Conservation (phyloP, 2,888 invertebrate species). For the Chorisops tibialis region DNA sequence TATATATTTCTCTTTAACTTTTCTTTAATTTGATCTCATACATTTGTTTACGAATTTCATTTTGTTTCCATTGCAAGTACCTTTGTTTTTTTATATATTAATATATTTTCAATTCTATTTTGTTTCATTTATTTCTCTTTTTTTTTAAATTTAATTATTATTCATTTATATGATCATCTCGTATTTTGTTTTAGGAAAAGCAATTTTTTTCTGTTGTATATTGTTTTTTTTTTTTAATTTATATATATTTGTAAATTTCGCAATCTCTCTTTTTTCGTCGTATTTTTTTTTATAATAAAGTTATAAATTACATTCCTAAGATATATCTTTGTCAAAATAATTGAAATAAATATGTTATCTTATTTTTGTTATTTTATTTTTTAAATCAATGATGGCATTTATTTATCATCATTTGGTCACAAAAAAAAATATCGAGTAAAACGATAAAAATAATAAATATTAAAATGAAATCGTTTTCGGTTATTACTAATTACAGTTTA, state of each 20-base stretch:
- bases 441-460: too few species aligned
- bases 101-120: slow-evolving; percentile 14
- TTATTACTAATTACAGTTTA: too few species aligned
- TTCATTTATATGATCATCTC: slow-evolving; percentile 9
- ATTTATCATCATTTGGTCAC: too few species aligned
- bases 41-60: slow-evolving; percentile 2
- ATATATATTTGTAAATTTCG: background rate
- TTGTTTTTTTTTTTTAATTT: background rate
- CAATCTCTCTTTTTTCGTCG: too few species aligned
- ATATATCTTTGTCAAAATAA: too few species aligned
- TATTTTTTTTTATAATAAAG: too few species aligned
- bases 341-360: too few species aligned
- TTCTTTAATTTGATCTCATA: slow-evolving; percentile 18
- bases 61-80: background rate
- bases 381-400: too few species aligned
- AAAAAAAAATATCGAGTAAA: too few species aligned
- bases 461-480: too few species aligned
- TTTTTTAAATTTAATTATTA: slow-evolving; percentile 11
- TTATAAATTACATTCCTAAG: too few species aligned
- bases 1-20: slow-evolving; percentile 1
- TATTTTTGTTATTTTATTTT: too few species aligned
- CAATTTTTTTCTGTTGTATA: slow-evolving; percentile 7
- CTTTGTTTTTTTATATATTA: background rate
- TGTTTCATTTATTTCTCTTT: slow-evolving; percentile 16
- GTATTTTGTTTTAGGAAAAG: slow-evolving; percentile 23